phyloP scores from a whole-genome alignment of 1,140 invertebrate species.

The Helicoverpa armigera region DNA sequence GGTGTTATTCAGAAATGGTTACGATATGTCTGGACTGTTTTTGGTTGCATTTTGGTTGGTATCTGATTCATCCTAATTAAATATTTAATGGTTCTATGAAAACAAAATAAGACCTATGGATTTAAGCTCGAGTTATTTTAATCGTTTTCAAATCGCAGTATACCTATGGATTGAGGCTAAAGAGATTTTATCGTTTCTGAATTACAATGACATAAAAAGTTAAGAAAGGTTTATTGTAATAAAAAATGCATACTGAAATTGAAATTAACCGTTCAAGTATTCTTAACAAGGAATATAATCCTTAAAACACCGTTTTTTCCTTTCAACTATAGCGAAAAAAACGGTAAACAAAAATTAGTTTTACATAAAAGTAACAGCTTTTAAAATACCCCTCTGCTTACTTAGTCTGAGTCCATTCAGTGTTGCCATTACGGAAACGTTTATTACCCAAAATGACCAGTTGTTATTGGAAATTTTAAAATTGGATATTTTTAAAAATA shows the following conservation, averaged over 20 bases:
- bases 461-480: slow-evolving; percentile 36
- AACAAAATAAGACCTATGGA: too few relatives aligned
- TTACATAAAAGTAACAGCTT: slow-evolving; percentile 17
- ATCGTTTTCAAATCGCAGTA: too few relatives aligned
- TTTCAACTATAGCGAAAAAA: not conserved
- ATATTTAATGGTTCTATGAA: too few relatives aligned
- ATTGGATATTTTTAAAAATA: slow-evolving; percentile 7
- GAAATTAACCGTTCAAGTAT: too few relatives aligned
- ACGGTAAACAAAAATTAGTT: slow-evolving; percentile 15
- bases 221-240: too few relatives aligned
- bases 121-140: too few relatives aligned
- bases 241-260: too few relatives aligned
- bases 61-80: too few relatives aligned
- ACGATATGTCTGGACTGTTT: not conserved
- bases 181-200: too few relatives aligned
- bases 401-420: slow-evolving; percentile 17
- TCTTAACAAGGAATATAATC: too few relatives aligned
- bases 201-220: too few relatives aligned
- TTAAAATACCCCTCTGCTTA: slow-evolving; percentile 27
- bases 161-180: too few relatives aligned
- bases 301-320: not conserved
- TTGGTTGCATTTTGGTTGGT: not conserved
- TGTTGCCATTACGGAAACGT: slow-evolving; percentile 16
- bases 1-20: not conserved
- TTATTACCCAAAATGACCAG: slow-evolving; percentile 20